phyloP scores from a whole-genome alignment of 2,797 vertebrate genomes.

The Acridotheres tristis region DNA sequence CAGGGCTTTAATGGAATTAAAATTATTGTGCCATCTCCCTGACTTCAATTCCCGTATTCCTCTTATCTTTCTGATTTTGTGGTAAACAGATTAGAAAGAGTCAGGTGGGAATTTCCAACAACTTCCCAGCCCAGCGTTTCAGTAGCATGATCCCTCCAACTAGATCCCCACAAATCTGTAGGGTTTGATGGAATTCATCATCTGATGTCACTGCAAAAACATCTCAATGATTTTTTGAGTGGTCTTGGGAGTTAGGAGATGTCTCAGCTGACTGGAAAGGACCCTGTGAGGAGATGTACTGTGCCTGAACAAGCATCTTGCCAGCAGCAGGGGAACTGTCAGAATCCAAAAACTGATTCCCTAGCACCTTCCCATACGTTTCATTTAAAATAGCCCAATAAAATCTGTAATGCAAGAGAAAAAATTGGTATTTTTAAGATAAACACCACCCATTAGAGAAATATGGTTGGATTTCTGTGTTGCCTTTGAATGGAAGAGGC shows the following conservation, averaged over 20 bases:
- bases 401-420: not conserved
- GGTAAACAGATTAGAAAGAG: not conserved
- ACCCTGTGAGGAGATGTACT: rapidly evolving
- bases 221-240: no score
- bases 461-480: not conserved
- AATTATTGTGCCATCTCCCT: not conserved
- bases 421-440: not conserved
- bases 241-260: no score
- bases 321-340: not conserved
- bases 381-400: not conserved
- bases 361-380: not conserved
- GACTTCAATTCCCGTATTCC: not conserved
- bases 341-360: not conserved
- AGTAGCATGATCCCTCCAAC: not conserved
- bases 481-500: not conserved
- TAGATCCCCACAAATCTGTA: no score
- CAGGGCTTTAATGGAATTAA: not conserved
- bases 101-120: not conserved
- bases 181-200: no score
- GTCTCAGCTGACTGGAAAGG: not conserved
- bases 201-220: no score
- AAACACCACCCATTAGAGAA: not conserved
- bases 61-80: not conserved
- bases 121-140: not conserved
- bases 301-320: not conserved